These are phyloP conservation scores for Eonycteris spelaea DNA, from an alignment of 2,113 vertebrate genomes.

Conservation along the genomic window DNA sequence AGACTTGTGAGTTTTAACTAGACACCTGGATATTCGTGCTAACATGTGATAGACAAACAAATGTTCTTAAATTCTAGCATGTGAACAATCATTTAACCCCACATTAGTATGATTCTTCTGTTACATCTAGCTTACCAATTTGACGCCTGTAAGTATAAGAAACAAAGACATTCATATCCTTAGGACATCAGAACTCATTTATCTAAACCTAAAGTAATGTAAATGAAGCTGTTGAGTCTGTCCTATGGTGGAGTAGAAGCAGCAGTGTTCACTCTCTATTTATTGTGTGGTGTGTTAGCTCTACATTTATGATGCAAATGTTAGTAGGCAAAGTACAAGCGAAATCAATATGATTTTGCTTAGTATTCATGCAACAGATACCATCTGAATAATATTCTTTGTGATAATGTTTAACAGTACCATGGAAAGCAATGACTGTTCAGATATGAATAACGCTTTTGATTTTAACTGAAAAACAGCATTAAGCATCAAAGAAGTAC, in stretches of 20 bases:
- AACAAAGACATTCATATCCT: slow-evolving; percentile 35
- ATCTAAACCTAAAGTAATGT: slow-evolving; percentile 37
- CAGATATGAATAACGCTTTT: slow-evolving; percentile 65
- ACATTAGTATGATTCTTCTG: slow-evolving; percentile 40
- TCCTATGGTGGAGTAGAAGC: slow-evolving; percentile 13
- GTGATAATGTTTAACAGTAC: slow-evolving; percentile 40
- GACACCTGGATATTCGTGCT: neutral
- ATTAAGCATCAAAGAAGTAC: slow-evolving; percentile 37
- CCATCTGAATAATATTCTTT: slow-evolving; percentile 60
- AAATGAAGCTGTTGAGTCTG: slow-evolving; percentile 51
- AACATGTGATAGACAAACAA: neutral
- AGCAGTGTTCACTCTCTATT: neutral
- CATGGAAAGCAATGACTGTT: slow-evolving; percentile 42
- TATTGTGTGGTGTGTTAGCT: slow-evolving; percentile 28
- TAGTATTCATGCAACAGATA: slow-evolving; percentile 41
- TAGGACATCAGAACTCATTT: slow-evolving; percentile 11
- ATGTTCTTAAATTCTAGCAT: neutral
- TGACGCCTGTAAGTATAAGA: slow-evolving; percentile 16
- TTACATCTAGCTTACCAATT: slow-evolving; percentile 24
- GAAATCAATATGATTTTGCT: slow-evolving; percentile 63
- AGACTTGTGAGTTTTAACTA: neutral
- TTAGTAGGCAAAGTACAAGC: slow-evolving; percentile 38
- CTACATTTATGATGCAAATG: slow-evolving; percentile 61
- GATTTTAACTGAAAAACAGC: slow-evolving; percentile 58
- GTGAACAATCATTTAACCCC: slow-evolving; percentile 6